Evolutionary conservation across 2,888 invertebrate genomes (phyloP), one percentile per base, ranked within the genome.

Genomic region (Phyllotreta cruciferae): DNA sequence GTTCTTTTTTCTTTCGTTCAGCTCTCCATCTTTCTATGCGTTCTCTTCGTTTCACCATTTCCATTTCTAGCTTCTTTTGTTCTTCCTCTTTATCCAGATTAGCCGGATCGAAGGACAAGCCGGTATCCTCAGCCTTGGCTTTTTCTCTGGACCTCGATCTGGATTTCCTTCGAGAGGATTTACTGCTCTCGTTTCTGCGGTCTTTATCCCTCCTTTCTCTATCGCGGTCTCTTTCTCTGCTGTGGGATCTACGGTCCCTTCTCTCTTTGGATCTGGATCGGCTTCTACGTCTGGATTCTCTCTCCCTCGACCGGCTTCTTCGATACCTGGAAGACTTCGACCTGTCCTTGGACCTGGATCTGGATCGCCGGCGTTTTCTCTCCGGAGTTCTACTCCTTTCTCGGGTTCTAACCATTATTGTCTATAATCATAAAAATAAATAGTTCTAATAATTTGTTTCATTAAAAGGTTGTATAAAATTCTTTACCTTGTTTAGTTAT

Each of bases 1-100:
- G 80, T 76, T 94, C 93, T 74, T 91, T 92, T 70, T 93, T 91
- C 79, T 96, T 96, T 9, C 96, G 87, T 74, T 98, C 96, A 0
- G 94, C 94, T 49, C 98, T 85, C 97, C 97, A 98, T 56, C 96
- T 87, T 80, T 98, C 98, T 67, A 98, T 97, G 56, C 98, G 87
- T 73, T 98, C 97, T 1, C 97, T 85, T 3, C 98, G 86, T 79
- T 95, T 96, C 75, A 94, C 94, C 97, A 98, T 98, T 83, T 98
- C 97, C 11, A 91, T 83, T 80, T 98, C 98, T 35, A 98, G 81
- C 35, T 93, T 88, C 71, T 90, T 91, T 76, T 95, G 94, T 76
- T 95, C 94, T 77, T 93, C 94, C 81, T 96, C 96, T 87, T 92
- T 92, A 77, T 92, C 92, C 66, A 89, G 84, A 77, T 88, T 87